Evolutionary conservation across 2,113 vertebrate genomes (phyloP), one percentile per base, ranked within the genome.

Genomic region (Gadus chalcogrammus): DNA sequence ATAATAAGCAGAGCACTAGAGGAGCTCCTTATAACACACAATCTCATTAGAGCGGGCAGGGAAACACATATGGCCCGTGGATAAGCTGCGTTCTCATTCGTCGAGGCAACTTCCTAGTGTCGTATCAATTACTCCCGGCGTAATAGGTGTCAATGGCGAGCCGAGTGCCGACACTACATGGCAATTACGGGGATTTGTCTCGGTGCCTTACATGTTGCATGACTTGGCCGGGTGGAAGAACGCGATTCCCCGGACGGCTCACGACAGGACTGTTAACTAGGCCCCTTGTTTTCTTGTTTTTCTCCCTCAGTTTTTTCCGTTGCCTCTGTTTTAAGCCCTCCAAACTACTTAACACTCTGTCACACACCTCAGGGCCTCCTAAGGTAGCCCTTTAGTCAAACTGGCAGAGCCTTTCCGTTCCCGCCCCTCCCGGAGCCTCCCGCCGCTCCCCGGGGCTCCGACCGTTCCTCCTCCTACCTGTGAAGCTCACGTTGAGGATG

Each of bases 401-500:
- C 35, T 8, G 4, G 31, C 35, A 48, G 9, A 48, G 42, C 52
- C 55, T 20, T 28, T 35, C 7, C 48, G 2, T 13, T 48, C 11
- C 11, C 42, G 11, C 42, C 5, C 42, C 6, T 27, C n/a, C 71
- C 75, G 6, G 31, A 35, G 31, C 6, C 59, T 17, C 18, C 48
- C 17, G 62, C 71, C 52, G 62, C 20, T 75, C 48, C 16, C 15
- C 20, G n/a, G 22, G 7, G 3, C 17, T 16, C 16, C 31, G 66
- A 18, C n/a, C 3, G 18, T 11, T 17, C 42, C 61, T 67, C 68
- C 48, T 24, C 79, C 84, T 95, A 99, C 97, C 97, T 92, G 93
- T 93, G 88, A 99, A 98, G 87, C 94, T 98, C 85, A 97, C 94
- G 90, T 98, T 96, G 75, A 99, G 93, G 72, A 99, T 92, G 78